Evolutionary conservation across 30 jellyfish, hydroid and myxozoan species (phyloP).

Genomic region (Turritopsis dohrnii): DNA sequence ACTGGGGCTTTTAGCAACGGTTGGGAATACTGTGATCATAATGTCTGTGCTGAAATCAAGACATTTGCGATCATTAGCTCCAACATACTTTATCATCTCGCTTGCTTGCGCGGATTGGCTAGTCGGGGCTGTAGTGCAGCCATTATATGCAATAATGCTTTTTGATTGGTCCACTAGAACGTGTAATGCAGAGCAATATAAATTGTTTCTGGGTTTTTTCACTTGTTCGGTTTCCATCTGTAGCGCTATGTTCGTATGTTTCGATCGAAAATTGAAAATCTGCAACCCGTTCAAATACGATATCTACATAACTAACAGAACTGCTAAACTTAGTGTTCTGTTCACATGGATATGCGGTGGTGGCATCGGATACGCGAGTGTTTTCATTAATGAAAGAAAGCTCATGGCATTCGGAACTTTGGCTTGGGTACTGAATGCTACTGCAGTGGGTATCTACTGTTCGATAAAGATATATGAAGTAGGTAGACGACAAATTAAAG

Average conservation of each 20-base stretch:
- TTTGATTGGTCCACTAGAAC: slow-evolving; percentile 20
- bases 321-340: not conserved
- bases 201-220: slow-evolving; percentile 1
- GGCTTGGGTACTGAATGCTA: not conserved
- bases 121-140: slow-evolving; percentile 26
- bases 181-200: not conserved
- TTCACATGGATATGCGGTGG: slow-evolving; percentile 10
- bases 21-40: slow-evolving; percentile 8
- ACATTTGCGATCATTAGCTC: slow-evolving; percentile 11
- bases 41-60: slow-evolving; percentile 16
- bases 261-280: slow-evolving; percentile 8
- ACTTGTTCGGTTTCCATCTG: slow-evolving; percentile 15
- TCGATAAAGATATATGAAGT: slow-evolving; percentile 6
- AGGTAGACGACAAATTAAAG: slow-evolving; percentile 12
- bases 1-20: not conserved
- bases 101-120: slow-evolving; percentile 15
- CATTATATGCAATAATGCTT: slow-evolving; percentile 5
- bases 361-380: not conserved
- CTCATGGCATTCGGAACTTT: slow-evolving; percentile 15
- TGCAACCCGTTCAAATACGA: slow-evolving; percentile 4
- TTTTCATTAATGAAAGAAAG: not conserved
- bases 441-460: not conserved
- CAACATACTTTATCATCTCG: not conserved
- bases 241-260: slow-evolving; percentile 16
- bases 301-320: slow-evolving; percentile 11